Evolutionary conservation across 2,797 vertebrate species (phyloP).

Genomic region (Babyrousa celebensis): DNA sequence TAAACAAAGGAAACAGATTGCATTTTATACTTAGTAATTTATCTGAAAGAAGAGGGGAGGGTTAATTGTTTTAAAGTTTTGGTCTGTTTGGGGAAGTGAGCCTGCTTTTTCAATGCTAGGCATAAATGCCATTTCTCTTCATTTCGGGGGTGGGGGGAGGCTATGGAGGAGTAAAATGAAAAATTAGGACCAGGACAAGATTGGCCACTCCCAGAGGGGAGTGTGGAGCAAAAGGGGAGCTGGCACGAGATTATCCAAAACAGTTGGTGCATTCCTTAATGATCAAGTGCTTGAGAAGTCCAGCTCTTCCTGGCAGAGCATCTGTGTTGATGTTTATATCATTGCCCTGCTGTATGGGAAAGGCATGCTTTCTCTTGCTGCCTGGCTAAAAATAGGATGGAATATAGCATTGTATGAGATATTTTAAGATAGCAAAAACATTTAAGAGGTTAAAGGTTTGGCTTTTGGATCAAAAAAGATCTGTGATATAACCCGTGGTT

Average conservation of each 20-base stretch:
- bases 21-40: conserved; percentile 95
- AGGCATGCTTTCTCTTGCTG: conserved; percentile 92
- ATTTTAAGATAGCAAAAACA: conserved; percentile 93
- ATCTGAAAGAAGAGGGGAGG: conserved; percentile 93
- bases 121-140: conserved; percentile 92
- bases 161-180: conserved; percentile 94
- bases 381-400: conserved; percentile 92
- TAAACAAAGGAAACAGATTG: conserved; percentile 95
- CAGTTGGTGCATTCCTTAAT: conserved; percentile 99
- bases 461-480: conserved; percentile 90
- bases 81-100: conserved; percentile 92
- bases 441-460: conserved; percentile 92
- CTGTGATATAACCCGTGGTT: conserved; percentile 85
- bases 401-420: conserved; percentile 92
- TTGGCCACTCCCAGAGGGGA: conserved; percentile 93
- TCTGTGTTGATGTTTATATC: conserved; percentile 95
- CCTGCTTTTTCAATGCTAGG: conserved; percentile 93
- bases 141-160: conserved; percentile 84
- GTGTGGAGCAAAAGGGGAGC: conserved; percentile 97
- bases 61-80: conserved; percentile 94
- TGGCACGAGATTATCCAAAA: conserved; percentile 99
- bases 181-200: conserved; percentile 92
- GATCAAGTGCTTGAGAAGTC: conserved; percentile 97
- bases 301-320: conserved; percentile 93
- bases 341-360: conserved; percentile 93